phyloP scores from a whole-genome alignment of 2,113 vertebrate species.

The Crotalus helleri region DNA sequence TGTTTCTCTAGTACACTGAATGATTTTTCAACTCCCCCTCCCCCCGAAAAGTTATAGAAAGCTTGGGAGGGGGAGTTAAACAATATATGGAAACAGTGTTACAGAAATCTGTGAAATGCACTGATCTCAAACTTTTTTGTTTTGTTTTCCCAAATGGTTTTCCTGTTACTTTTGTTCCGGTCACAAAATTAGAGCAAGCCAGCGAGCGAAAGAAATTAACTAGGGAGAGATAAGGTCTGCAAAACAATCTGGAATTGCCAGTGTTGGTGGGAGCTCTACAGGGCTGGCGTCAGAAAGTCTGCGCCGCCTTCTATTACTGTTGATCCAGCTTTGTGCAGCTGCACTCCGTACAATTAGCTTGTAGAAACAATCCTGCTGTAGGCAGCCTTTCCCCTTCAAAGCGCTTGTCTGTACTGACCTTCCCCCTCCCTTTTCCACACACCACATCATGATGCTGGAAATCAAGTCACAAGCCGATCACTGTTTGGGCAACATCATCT shows the following conservation, averaged over 20 bases:
- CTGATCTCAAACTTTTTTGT: slow-evolving; percentile 61
- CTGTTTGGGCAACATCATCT: slow-evolving; percentile 73
- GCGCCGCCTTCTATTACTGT: slow-evolving; percentile 73
- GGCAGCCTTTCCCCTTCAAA: slow-evolving; percentile 75
- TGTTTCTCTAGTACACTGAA: not conserved
- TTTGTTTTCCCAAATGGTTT: slow-evolving; percentile 65
- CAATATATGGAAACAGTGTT: slow-evolving; percentile 52
- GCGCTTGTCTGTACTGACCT: slow-evolving; percentile 72
- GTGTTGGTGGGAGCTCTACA: slow-evolving; percentile 75
- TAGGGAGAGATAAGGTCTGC: slow-evolving; percentile 74
- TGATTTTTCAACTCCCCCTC: not conserved
- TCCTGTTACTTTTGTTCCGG: slow-evolving; percentile 71
- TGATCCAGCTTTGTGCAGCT: slow-evolving; percentile 78
- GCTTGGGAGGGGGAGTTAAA: not conserved
- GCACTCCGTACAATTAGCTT: slow-evolving; percentile 76
- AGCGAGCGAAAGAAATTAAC: slow-evolving; percentile 58
- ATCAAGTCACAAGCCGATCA: slow-evolving; percentile 69
- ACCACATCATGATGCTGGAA: slow-evolving; percentile 63
- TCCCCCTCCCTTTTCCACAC: slow-evolving; percentile 26
- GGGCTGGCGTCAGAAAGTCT: slow-evolving; percentile 86
- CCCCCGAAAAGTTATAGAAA: slow-evolving; percentile 48
- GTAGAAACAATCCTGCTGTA: slow-evolving; percentile 75
- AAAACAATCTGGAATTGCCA: slow-evolving; percentile 80
- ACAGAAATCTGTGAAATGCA: slow-evolving; percentile 55
- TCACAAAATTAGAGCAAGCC: slow-evolving; percentile 64